Base-by-base conservation (phyloP, 2,888 invertebrate species). In the Ellobium chinense region DNA sequence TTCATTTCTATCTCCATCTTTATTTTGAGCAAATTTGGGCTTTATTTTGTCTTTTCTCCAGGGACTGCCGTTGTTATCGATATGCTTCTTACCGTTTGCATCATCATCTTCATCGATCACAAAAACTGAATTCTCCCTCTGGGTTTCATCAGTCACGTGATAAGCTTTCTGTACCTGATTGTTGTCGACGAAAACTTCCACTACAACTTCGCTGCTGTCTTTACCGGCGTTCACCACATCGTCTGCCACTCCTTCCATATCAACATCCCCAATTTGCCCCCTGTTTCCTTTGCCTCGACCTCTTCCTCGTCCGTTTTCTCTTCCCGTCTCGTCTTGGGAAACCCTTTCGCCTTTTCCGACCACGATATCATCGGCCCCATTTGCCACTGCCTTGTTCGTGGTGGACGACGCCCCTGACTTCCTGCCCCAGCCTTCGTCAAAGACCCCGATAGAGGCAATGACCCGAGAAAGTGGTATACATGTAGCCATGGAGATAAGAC, bases 401-500 rank as follows among this genome's bases (percentile, higher is more conserved):
- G 66, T 68, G 58, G 62, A n/a, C 73, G 34, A 74, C 68, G 56
- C 54, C 65, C 14, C 29, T 0, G 72, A 2, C 3, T 24, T 31
- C 34, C 37, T 31, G 3, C 14, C 68, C 74, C 80, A 80, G 80
- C 77, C 78, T 68, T 75, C 69, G 70, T 82, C 80, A 82, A 65
- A 80, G 62, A 76, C 83, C 85, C 68, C 76, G 73, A 80, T 91
- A 92, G 76, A 92, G 86, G 69, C 90, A 85, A 85, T 89, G 89
- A 5, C 92, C 92, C 63, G 91, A 91, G 85, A 92, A 92, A 21
- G 91, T 90, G 39, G 92, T 88, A 86, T 92, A 92, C 92, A 92
- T 92, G 87, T 91, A 92, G 58, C 92, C 92, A 84, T 92, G 91
- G 36, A 92, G 86, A 80, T 88, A 90, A 24, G 92, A 89, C 1